Base-by-base conservation (phyloP, 2,888 invertebrate genomes). In the Coelopa pilipes region DNA sequence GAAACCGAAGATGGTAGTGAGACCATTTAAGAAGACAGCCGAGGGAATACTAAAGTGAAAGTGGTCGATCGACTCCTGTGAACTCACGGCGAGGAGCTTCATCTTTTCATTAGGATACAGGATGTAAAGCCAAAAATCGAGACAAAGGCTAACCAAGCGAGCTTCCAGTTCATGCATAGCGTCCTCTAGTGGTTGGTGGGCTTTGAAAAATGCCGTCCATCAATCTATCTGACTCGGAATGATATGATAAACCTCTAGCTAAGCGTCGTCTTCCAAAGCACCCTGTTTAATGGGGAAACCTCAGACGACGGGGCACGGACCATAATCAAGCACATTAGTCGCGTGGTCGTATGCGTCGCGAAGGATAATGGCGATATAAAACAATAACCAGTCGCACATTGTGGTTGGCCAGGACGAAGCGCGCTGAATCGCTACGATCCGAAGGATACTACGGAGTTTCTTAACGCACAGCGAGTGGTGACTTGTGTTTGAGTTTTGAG, bases 41-140 rank as follows among this genome's bases (percentile, higher is more conserved):
- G 55, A 71, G 53, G 9, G 55, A 46, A 55, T 65, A 71, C 71
- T 71, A 55, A 71, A 55, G n/a, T 34, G n/a, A 34, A 62, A 62
- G 34, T 24, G 4, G 21, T 34, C 15, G 13, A 15, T 24, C 62
- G 21, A 15, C n/a, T 34, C 62, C n/a, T 62, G 62, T 12, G 34
- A 24, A 34, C 62, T n/a, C 13, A 62, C 13, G 13, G 19, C 34
- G 34, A 15, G 1, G 34, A 15, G 10, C 13, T n/a, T 53, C 53
- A 7, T 53, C 3, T n/a, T n/a, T 62, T 34, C 4, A 65, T 13
- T 24, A 21, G 49, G 10, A 5, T n/a, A 55, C 53, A 67, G 53
- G 55, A 67, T 34, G 67, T 17, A 12, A 34, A 53, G 55, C 4
- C 53, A n/a, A 15, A 67, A 67, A 34, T n/a, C 34, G 34, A 7